Base-by-base conservation (phyloP, 2,888 invertebrate species). In the Amiota minor region DNA sequence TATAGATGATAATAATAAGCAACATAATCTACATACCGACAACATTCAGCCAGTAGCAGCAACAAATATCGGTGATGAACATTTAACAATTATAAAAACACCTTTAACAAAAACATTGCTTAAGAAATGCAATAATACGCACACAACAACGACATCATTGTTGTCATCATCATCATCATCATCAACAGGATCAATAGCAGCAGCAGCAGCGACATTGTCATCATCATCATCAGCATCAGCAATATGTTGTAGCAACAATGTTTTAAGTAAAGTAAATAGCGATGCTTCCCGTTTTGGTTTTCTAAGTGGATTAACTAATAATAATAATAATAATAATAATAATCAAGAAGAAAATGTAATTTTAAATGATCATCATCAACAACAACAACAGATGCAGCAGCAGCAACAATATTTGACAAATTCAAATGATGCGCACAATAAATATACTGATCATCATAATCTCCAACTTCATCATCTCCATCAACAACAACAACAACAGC, bases 101-200 rank as follows among this genome's bases (percentile, higher is more conserved):
- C 87, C 87, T 18, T 70, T 87, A 11, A 87, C 79, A 18, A 87
- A 86, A 71, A 87, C 87, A 20, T 75, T 87, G 68, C 75, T 87
- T 0, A 86, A 86, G 74, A 87, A 86, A 78, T 87, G 87, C 71
- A 84, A 72, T 68, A 81, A 72, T 70, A 14, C 53, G 14, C 62
- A 70, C n/a, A 45, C 62, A 72, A 4, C 72, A 76, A 10, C 72
- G 76, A 12, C 74, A 77, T 35, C 72, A 75, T 55, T 70, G 73
- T 61, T 72, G 72, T 62, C 70, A 74, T 62, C 76, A 12, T 0
- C 47, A 14, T 50, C 59, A 49, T 70, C 18, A 62, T n/a, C 61
- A 70, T n/a, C 74, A 74, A 16, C 73, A 71, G 23, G 67, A 76
- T 47, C 23, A 73, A 70, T 23, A 71, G 59, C 49, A 73, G 18